These are phyloP conservation scores for Morpho achilles DNA, from an alignment of 2,888 invertebrate genomes.

Conservation along the genomic window DNA sequence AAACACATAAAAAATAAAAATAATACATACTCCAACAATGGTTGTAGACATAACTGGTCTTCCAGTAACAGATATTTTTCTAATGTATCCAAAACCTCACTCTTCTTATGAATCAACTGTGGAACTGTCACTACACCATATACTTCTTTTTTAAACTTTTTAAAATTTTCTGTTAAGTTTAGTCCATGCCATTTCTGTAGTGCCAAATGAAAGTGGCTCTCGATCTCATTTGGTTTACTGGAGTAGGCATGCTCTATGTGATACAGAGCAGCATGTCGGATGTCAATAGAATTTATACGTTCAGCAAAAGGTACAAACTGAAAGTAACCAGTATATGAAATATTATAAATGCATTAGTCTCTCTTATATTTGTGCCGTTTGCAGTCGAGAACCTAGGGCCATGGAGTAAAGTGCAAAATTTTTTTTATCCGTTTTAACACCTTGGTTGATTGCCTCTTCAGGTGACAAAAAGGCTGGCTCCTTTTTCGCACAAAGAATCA, in stretches of 20 bases:
- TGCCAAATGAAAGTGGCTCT: conserved; percentile 90
- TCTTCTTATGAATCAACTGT: conserved; percentile 89
- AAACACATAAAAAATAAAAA: background rate
- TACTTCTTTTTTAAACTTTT: conserved; percentile 86
- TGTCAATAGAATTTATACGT: conserved; percentile 90
- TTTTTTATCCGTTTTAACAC: no score
- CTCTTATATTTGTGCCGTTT: no score
- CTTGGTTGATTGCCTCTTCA: no score
- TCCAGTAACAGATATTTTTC: conserved; percentile 85
- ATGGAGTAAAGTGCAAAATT: no score
- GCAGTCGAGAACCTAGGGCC: no score
- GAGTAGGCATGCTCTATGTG: conserved; percentile 89
- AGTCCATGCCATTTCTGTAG: conserved; percentile 93
- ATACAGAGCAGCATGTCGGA: conserved; percentile 89
- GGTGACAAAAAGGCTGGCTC: no score
- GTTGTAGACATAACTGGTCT: conserved; percentile 86
- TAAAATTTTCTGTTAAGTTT: conserved; percentile 91
- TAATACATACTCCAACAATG: conserved; percentile 89
- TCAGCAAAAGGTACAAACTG: conserved; percentile 94
- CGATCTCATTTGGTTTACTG: conserved; percentile 82
- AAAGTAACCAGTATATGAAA: conserved; percentile 33
- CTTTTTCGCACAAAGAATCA: no score
- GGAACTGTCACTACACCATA: conserved; percentile 88
- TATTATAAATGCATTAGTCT: no score
- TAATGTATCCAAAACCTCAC: conserved; percentile 85